Evolutionary conservation across 2,113 vertebrate genomes (phyloP), one percentile per base, ranked within the genome.

Genomic region (Brachypodius melanocephalos): DNA sequence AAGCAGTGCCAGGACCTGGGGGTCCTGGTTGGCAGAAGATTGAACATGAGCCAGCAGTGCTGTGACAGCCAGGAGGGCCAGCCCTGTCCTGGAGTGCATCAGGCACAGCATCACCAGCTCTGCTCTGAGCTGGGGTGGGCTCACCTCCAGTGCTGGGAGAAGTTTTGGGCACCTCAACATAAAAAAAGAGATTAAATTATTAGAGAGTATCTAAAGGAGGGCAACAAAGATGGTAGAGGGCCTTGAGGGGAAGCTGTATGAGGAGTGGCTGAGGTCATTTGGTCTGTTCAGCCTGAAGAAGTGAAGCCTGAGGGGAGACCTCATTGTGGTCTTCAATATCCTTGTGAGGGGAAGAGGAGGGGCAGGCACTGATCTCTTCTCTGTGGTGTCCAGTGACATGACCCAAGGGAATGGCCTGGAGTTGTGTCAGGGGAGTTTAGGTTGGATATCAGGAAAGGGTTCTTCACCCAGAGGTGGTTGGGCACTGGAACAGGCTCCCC

Each of bases 41-140:
- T 51, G 52, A 51, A 4, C 0, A 6, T 5, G 4, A 36, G 11
- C 0, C 21, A 76, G 62, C 52, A 59, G 36, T 51, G 72, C 7
- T 21, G 26, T 51, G 61, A 11, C 20, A 76, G 32, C 32, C 36
- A 51, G 45, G 45, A 67, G 6, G 6, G 17, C 36, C 36, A 26
- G 2, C 0, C 0, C 0, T 59, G 26, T 59, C 36, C 45, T 32
- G 62, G 9, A 11, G 13, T 0, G 6, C 26, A 43, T 36, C 62
- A 51, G 52, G 36, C 6, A 59, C 45, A 76, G 36, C 25, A 58
- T 49, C 0, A 0, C 31, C 54, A 51, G 32, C 21, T 67, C 31
- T 75, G 43, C 31, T 51, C 36, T 57, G 31, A 0, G 0, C 13
- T 58, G 36, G 16, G 52, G 11, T 0, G 0, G 26, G 25, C 31